Base-by-base conservation (phyloP, 1,140 invertebrate genomes). In the Cotesia glomerata region DNA sequence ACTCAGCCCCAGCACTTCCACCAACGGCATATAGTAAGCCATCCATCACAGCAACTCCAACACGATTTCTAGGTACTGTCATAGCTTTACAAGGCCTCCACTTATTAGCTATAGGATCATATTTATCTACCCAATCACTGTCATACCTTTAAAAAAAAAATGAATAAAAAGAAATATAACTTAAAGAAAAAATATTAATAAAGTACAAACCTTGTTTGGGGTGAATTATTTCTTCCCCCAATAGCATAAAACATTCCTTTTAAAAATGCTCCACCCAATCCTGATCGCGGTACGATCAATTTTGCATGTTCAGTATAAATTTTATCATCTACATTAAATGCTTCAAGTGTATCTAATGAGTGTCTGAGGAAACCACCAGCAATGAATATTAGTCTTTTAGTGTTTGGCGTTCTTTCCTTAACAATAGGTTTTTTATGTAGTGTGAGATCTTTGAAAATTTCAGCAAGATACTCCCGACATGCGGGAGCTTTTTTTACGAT, bases 1-100 rank as follows among this genome's bases (percentile, higher is more conserved):
- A 95, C 77, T 92, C 91, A 1, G 90, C 89, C 13, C 93, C 94
- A 9, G 94, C 92, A 18, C 95, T 95, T 3, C 96, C 96, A 66
- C 96, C 96, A 5, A 97, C 92, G 36, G 95, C 95, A 83, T 97
- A 98, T 59, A 98, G 88, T 58, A 95, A 87, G 45, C 93, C 94
- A 83, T 97, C 95, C 90, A 97, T 94, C 11, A 95, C 94, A n/a
- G 95, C 95, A 14, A 96, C 95, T 14, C 95, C 95, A 4, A 96
- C 93, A 74, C 95, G 90, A 86, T 96, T 95, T 65, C 96, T 88
- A 0, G 95, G 91, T 39, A 92, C 91, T 14, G 93, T 92, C 95
- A 97, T 96, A 4, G 94, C 92, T 74, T 90, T 91, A 77, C 93
- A 95, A 0, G 93, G 90, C 54, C 92, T 85, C 94, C 94, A 95